phyloP scores from a whole-genome alignment of 2,113 vertebrate species.

The Sceloporus tristichus region DNA sequence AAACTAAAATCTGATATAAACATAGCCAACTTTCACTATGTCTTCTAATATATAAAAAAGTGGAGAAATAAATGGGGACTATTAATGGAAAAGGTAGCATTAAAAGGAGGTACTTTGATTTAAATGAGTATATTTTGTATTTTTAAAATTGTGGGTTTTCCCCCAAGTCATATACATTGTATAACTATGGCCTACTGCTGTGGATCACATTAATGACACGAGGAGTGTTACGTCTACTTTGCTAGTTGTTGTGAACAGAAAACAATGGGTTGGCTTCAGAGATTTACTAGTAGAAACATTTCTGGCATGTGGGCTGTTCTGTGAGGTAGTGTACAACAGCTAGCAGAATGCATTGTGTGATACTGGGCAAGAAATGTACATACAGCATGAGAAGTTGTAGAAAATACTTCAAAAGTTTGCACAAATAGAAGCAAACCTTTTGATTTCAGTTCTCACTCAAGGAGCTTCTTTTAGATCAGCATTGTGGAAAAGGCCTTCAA shows the following conservation, averaged over 20 bases:
- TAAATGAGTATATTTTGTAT: not conserved
- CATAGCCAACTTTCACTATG: no score
- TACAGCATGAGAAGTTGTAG: not conserved
- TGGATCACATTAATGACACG: not conserved
- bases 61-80: not conserved
- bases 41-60: not conserved
- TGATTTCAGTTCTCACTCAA: not conserved
- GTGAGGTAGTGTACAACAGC: no score
- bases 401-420: not conserved
- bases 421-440: not conserved
- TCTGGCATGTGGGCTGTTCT: no score
- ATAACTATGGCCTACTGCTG: no score
- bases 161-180: not conserved
- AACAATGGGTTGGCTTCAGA: not conserved
- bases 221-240: not conserved
- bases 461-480: not conserved
- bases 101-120: not conserved
- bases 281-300: no score
- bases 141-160: not conserved
- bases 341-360: not conserved
- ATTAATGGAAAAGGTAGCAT: not conserved
- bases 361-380: not conserved
- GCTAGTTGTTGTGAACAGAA: not conserved
- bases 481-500: not conserved
- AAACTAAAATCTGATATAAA: not conserved